Evolutionary conservation across 2,888 invertebrate genomes (phyloP).

Genomic region (Ypsolopha sequella): DNA sequence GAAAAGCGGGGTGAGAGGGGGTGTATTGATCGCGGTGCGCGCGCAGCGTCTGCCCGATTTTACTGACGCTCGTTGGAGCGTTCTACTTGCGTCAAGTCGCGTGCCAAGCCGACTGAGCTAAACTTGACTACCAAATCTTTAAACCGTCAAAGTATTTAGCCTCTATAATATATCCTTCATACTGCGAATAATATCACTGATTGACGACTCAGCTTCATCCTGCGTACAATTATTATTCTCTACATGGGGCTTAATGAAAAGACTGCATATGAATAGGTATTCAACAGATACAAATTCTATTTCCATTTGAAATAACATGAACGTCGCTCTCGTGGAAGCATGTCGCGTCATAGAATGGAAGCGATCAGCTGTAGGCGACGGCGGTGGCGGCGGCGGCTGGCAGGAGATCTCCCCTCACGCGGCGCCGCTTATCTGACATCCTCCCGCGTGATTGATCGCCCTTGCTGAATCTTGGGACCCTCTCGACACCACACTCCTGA

Average conservation of each 20-base stretch:
- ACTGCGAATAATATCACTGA: no score
- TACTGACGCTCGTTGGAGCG: background rate
- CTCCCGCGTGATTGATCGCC: constrained; percentile 52
- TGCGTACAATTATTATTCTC: background rate
- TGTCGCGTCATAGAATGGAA: constrained; percentile 6
- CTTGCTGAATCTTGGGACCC: constrained; percentile 37
- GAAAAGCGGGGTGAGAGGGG: constrained; percentile 32
- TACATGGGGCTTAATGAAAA: background rate
- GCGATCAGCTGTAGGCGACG: constrained; percentile 30
- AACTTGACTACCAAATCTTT: background rate
- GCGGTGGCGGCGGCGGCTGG: background rate
- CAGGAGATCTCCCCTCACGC: constrained; percentile 9
- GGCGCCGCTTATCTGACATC: constrained; percentile 39
- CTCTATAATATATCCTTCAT: no score
- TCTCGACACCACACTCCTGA: constrained; percentile 26
- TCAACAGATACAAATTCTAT: background rate
- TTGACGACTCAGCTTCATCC: no score
- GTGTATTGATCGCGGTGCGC: constrained; percentile 66
- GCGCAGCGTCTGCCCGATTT: constrained; percentile 37
- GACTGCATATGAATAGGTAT: background rate
- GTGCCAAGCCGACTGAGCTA: background rate
- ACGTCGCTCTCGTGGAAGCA: background rate
- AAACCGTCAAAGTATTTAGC: background rate
- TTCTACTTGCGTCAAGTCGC: background rate
- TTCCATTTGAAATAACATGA: background rate